Conservation (phyloP, 2,113 vertebrate species). For the Erythrolamprus reginae region DNA sequence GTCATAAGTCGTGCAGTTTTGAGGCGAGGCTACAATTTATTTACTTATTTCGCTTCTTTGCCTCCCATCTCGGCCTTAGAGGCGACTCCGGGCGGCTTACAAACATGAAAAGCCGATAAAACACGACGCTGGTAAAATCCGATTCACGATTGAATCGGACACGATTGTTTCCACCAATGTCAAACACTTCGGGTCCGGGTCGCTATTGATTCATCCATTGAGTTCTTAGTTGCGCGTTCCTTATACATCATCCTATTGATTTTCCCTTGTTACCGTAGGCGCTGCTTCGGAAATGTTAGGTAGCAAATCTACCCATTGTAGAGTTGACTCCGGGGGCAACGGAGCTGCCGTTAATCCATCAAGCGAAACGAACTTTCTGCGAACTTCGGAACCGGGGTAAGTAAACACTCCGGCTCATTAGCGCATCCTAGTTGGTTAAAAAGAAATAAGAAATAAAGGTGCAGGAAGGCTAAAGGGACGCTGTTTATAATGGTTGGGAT, state of each 20-base stretch:
- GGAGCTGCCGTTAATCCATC: background rate
- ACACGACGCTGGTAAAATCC: background rate
- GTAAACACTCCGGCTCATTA: background rate
- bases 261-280: background rate
- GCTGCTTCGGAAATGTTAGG: constrained; percentile 22
- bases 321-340: background rate
- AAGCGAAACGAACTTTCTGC: background rate
- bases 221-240: constrained; percentile 17
- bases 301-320: background rate
- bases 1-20: background rate
- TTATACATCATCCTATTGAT: constrained; percentile 38
- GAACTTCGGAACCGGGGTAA: background rate
- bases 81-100: background rate
- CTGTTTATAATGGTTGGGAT: background rate
- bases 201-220: constrained; percentile 39
- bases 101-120: background rate
- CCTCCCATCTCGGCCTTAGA: background rate
- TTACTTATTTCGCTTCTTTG: background rate
- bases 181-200: constrained; percentile 16
- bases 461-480: no score
- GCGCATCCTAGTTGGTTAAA: background rate
- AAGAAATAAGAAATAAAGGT: background rate
- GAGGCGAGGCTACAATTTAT: background rate
- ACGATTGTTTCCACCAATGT: background rate
- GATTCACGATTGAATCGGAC: no score